These are phyloP conservation scores for Aeoliscus strigatus DNA, from an alignment of 2,797 vertebrate species.

Conservation along the genomic window DNA sequence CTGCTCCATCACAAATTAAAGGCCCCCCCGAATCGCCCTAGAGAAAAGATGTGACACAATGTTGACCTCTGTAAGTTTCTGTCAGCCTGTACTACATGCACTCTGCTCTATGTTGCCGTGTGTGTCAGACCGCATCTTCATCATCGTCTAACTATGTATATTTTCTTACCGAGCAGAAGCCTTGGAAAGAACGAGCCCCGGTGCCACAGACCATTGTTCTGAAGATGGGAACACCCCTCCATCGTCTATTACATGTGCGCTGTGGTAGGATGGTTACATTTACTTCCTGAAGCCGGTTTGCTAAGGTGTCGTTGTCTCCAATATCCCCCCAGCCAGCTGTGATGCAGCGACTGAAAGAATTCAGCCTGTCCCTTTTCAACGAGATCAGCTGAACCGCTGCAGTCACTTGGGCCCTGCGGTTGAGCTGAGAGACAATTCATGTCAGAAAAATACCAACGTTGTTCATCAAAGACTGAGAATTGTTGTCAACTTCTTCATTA, in stretches of 20 bases:
- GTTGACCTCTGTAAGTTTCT: no score
- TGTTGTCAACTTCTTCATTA: no score
- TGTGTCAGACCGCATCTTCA: no score
- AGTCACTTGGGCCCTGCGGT: conserved; percentile 39
- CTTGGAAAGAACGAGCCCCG: conserved; percentile 23
- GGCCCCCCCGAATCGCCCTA: conserved; percentile 80
- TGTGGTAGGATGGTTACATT: conserved; percentile 49
- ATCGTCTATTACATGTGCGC: conserved; percentile 30
- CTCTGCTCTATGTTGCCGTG: no score
- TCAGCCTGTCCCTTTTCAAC: conserved; percentile 5
- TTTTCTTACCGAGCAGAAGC: conserved; percentile 63
- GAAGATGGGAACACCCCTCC: conserved; percentile 25
- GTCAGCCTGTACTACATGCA: no score
- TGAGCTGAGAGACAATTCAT: conserved; percentile 40
- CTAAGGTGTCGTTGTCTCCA: conserved; percentile 42
- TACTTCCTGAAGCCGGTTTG: conserved; percentile 66
- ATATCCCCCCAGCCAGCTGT: conserved; percentile 67
- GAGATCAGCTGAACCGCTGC: conserved; percentile 53
- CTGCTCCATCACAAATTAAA: conserved; percentile 63
- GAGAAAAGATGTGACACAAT: no score
- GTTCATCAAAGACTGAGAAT: no score
- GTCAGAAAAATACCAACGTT: neutral
- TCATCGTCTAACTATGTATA: no score
- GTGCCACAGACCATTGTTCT: conserved; percentile 55
- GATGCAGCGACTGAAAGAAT: conserved; percentile 27